Conservation (phyloP, 30 jellyfish, hydroid and myxozoan species). For the Aurelia coerulea region DNA sequence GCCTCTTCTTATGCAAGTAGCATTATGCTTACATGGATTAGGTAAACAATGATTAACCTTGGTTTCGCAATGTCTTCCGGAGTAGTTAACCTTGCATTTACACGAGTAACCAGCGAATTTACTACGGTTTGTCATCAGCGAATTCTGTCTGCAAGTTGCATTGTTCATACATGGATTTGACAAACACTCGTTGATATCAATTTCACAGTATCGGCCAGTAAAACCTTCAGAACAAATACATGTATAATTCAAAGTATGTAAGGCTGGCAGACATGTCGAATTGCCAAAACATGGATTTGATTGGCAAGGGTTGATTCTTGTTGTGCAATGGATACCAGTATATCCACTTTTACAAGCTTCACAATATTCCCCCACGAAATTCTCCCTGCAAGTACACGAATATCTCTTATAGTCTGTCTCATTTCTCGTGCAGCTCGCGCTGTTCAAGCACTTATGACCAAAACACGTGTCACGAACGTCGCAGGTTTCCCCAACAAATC, state of each 20-base stretch:
- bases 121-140: slow-evolving; percentile 8
- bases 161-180: slow-evolving; percentile 48
- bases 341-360: slow-evolving; percentile 46
- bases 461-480: slow-evolving; percentile 27
- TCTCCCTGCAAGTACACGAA: slow-evolving; percentile 54
- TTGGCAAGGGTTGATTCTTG: slow-evolving; percentile 41
- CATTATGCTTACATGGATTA: slow-evolving; percentile 40
- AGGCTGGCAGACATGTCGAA: slow-evolving; percentile 27
- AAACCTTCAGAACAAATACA: slow-evolving; percentile 44
- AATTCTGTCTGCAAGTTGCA: slow-evolving; percentile 44
- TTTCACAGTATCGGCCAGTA: slow-evolving; percentile 30
- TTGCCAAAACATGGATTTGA: slow-evolving; percentile 56
- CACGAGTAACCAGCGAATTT: slow-evolving; percentile 34
- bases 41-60: slow-evolving; percentile 19
- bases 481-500: slow-evolving; percentile 41
- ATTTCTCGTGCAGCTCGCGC: slow-evolving; percentile 39
- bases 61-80: slow-evolving; percentile 26
- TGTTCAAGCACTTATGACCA: slow-evolving; percentile 32
- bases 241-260: not conserved
- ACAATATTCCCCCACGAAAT: slow-evolving; percentile 52
- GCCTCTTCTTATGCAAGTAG: slow-evolving; percentile 27
- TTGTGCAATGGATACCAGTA: slow-evolving; percentile 58
- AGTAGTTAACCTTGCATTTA: not conserved
- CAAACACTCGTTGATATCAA: slow-evolving; percentile 23
- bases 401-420: slow-evolving; percentile 3